Base-by-base conservation (phyloP, 2,888 invertebrate species). In the Pterobdella sp. region DNA sequence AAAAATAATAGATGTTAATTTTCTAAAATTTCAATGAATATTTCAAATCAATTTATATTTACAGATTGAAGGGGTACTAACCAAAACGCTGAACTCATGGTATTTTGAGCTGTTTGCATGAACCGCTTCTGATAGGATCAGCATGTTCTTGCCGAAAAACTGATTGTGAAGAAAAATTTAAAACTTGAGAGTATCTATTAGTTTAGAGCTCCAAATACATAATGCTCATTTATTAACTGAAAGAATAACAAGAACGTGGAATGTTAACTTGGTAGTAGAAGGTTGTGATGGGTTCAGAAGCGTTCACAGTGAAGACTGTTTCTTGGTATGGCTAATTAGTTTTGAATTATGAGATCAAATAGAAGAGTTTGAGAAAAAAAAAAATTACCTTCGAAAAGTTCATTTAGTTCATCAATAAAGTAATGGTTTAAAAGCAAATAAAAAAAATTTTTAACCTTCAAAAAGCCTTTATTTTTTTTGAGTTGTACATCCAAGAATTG, bases 101-200 rank as follows among this genome's bases (percentile, higher is more conserved):
- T n/a, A 26, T 26, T 7, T 18, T 4, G 4, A 14, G 3, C 4
- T 4, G 18, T 56, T 26, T 22, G n/a, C 60, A 3, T 14, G n/a
- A 4, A 56, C 60, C 60, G 18, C 26, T 56, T 56, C 60, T 26
- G n/a, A 26, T 26, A n/a, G 4, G 3, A 56, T 26, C 60, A 56
- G 60, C 60, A 56, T 26, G n/a, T 56, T 56, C 60, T 56, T 56
- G 18, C 60, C 60, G 26, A 56, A 56, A 4, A 56, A 56, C 60
- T 56, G 60, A 56, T 14, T 42, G n/a, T n/a, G n/a, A n/a, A n/a
- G n/a, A n/a, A n/a, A n/a, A n/a, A n/a, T n/a, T n/a, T n/a, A n/a
- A n/a, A n/a, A n/a, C n/a, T n/a, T n/a, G n/a, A n/a, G n/a, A n/a
- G n/a, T n/a, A n/a, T n/a, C n/a, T n/a, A n/a, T n/a, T n/a, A n/a